These are phyloP conservation scores for Acropternis orthonyx DNA, from an alignment of 2,797 vertebrate genomes.

Conservation along the genomic window DNA sequence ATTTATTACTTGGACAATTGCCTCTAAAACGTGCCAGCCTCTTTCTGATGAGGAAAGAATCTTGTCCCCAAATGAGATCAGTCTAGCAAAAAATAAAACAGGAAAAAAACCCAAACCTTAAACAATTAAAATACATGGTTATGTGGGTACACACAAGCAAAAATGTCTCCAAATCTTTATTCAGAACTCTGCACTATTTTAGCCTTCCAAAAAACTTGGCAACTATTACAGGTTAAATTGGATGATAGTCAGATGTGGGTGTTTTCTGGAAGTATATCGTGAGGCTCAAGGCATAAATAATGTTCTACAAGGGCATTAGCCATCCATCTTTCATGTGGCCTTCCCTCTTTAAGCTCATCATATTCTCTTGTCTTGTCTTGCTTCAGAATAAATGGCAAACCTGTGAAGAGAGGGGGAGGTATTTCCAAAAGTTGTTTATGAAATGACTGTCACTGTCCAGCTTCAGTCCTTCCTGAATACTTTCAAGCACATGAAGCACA, in stretches of 20 bases:
- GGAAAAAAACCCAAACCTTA: not conserved
- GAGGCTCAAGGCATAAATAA: not conserved
- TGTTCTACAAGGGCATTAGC: not conserved
- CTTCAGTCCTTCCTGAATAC: not conserved
- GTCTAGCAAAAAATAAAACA: not conserved
- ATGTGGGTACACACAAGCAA: not conserved
- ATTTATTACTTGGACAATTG: not conserved
- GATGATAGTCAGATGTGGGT: not conserved
- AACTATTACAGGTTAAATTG: not conserved
- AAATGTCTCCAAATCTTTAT: not conserved
- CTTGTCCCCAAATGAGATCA: not conserved
- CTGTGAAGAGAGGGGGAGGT: not conserved
- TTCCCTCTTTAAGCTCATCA: not conserved
- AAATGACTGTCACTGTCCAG: not conserved
- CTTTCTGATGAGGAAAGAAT: not conserved
- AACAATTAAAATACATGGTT: not conserved
- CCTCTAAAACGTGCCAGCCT: not conserved
- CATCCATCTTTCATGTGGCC: not conserved
- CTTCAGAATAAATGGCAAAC: not conserved
- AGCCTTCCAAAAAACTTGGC: not conserved
- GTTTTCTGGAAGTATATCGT: slow-evolving; percentile 22
- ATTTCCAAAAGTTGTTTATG: not conserved
- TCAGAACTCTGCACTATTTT: not conserved
- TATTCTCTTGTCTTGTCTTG: not conserved
- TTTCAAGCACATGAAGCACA: not conserved